Percentiles rank a stretch among this genome's conserved stretches.
Conservation (phyloP, 2,113 vertebrate species). For the Oryzias javanicus region DNA sequence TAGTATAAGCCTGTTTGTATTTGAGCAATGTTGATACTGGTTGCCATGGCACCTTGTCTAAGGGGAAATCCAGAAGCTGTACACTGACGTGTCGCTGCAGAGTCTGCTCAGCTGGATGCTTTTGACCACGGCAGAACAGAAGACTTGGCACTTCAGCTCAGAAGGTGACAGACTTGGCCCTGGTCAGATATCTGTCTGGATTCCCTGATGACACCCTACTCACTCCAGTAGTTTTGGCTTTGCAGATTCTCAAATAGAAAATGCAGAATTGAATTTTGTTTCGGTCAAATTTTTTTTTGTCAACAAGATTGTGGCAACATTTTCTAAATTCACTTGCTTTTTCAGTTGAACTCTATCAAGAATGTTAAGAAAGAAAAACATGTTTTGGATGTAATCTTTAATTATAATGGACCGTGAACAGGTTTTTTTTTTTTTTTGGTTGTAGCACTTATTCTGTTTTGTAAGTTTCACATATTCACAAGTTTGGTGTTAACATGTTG, state of each 20-base stretch:
- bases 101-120: slow-evolving; percentile 62
- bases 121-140: slow-evolving; percentile 30
- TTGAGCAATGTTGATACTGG: slow-evolving; percentile 63
- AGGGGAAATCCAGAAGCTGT: slow-evolving; percentile 63
- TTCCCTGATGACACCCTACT: slow-evolving; percentile 39
- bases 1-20: slow-evolving; percentile 55
- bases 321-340: not conserved
- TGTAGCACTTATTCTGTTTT: too few species aligned
- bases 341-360: not conserved
- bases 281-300: not conserved
- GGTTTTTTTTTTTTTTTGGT: slow-evolving; percentile 4
- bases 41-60: slow-evolving; percentile 58
- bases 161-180: slow-evolving; percentile 46
- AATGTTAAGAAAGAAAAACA: not conserved
- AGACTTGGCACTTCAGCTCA: slow-evolving; percentile 45
- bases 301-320: not conserved
- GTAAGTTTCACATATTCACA: too few species aligned
- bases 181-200: slow-evolving; percentile 62
- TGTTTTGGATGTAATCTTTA: not conserved
- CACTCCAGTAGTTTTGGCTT: slow-evolving; percentile 17
- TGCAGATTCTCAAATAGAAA: slow-evolving; percentile 21
- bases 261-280: not conserved
- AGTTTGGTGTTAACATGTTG: too few species aligned
- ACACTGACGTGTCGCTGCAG: slow-evolving; percentile 51
- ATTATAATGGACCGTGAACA: not conserved